Base-by-base conservation (phyloP, 1,140 invertebrate genomes). In the Bicyclus anynana region DNA sequence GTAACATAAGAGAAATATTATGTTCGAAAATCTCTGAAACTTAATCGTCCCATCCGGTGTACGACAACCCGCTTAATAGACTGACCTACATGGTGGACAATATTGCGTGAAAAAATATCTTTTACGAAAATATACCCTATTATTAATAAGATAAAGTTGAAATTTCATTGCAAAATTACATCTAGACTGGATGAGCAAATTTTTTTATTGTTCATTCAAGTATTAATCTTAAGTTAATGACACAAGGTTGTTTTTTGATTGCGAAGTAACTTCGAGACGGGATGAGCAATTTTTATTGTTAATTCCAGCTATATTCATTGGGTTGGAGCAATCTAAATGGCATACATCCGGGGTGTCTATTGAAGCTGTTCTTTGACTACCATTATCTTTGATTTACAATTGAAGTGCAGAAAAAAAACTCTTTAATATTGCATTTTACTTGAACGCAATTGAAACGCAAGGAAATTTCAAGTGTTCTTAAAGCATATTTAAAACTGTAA, bases 201-300 rank as follows among this genome's bases (percentile, higher is more conserved):
- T n/a, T 85, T 80, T 84, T 84, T 77, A 87, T 85, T 85, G 82
- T 84, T 80, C 84, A 82, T 72, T 85, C 78, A n/a, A 77, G 69
- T n/a, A n/a, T n/a, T n/a, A n/a, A n/a, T n/a, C n/a, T n/a, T n/a
- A n/a, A n/a, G 23, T 23, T 4, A 23, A 4, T 7, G 23, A 21
- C 53, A 51, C 56, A 58, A 61, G 48, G 60, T 17, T 35, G 3
- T 61, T 61, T 47, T 20, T 33, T 7, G 14, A 51, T 46, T 14
- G 62, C 14, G 37, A 62, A 57, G 60, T 53, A 44, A 47, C 59
- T 57, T 64, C 61, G 63, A 65, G 65, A 72, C 71, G 74, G 77
- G 84, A 84, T 85, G 80, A 84, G 80, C 81, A 84, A 84, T 85
- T 80, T 84, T 84, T 77, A 87, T 85, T 85, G 82, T 84, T 80